These are phyloP conservation scores for Drosophila peninsularis DNA, from an alignment of 2,888 invertebrate species.

Conservation along the genomic window DNA sequence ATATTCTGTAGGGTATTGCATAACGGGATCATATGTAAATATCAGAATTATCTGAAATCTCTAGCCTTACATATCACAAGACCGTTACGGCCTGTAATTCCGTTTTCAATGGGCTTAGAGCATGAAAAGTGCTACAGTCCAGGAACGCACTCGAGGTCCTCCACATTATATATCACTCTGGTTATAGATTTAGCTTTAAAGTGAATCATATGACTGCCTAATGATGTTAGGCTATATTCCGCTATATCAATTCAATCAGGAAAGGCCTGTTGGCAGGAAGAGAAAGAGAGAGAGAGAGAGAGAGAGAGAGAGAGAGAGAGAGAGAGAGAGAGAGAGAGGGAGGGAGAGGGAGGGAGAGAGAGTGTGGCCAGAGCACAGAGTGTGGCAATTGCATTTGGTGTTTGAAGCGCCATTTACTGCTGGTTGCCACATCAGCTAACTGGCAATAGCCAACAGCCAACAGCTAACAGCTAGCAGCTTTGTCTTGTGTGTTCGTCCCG, in stretches of 20 bases:
- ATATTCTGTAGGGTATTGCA: too few species aligned
- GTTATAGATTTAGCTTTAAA: background rate
- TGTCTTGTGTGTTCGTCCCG: slow-evolving; percentile 58
- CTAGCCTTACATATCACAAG: too few species aligned
- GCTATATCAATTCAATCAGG: background rate
- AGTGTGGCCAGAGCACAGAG: background rate
- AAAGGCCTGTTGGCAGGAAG: background rate
- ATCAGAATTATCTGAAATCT: too few species aligned
- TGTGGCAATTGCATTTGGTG: slow-evolving; percentile 53
- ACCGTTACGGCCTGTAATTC: too few species aligned
- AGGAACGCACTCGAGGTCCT: too few species aligned
- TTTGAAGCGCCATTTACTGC: slow-evolving; percentile 30
- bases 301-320: background rate
- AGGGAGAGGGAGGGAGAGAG: background rate
- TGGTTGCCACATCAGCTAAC: slow-evolving; percentile 9
- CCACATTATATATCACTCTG: too few species aligned
- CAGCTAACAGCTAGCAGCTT: slow-evolving; percentile 40
- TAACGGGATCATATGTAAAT: too few species aligned
- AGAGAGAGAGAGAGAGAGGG: background rate
- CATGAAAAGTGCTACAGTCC: too few species aligned
- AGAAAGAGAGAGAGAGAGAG: background rate
- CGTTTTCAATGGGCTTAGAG: too few species aligned
- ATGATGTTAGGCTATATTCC: background rate
- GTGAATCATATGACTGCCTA: background rate
- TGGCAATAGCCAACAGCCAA: background rate